Percentiles rank a stretch among this genome's conserved stretches.
Conservation (phyloP, 2,888 invertebrate genomes). For the Yponomeuta plumbellus region DNA sequence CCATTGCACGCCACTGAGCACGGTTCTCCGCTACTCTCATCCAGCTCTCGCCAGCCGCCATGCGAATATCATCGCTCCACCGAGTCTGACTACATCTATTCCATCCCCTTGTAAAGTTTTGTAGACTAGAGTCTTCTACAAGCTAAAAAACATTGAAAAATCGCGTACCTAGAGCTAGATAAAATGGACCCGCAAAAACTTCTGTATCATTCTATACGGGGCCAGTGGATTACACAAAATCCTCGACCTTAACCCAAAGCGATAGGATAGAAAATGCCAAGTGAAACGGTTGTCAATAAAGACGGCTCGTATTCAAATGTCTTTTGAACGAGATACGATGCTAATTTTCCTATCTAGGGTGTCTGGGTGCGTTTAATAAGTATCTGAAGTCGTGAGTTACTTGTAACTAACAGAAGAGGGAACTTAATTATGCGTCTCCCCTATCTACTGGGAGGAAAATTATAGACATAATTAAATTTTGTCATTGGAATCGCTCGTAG, state of each 20-base stretch:
- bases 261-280: background rate
- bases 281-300: background rate
- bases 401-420: background rate
- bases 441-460: too few relatives aligned
- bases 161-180: background rate
- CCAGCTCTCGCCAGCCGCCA: too few relatives aligned
- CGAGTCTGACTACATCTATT: too few relatives aligned
- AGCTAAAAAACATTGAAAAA: background rate
- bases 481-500: too few relatives aligned
- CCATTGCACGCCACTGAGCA: too few relatives aligned
- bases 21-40: too few relatives aligned
- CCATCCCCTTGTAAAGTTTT: too few relatives aligned
- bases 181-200: background rate
- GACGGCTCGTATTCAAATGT: constrained; percentile 18
- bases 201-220: background rate
- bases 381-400: background rate
- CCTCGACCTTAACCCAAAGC: background rate
- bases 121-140: too few relatives aligned
- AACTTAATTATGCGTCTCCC: background rate
- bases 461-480: too few relatives aligned
- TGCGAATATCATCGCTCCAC: too few relatives aligned
- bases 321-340: constrained; percentile 37
- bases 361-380: constrained; percentile 18
- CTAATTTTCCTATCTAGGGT: constrained; percentile 42
- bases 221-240: background rate